Conservation (phyloP, 2,888 invertebrate genomes). For the Aricia artaxerxes region DNA sequence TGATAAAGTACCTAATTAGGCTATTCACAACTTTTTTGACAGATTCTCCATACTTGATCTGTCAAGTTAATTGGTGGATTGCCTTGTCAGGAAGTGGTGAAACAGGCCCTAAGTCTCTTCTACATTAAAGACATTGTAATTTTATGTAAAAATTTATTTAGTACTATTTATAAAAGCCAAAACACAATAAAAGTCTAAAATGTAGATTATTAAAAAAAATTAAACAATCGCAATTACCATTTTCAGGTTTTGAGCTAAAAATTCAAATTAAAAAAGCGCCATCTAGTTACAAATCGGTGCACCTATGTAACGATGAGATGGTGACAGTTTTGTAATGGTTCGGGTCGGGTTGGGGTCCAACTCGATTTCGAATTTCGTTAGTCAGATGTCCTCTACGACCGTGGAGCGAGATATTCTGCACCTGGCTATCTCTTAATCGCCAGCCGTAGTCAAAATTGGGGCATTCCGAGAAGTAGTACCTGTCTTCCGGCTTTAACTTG, state of each 20-base stretch:
- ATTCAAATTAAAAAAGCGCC: conserved; percentile 32
- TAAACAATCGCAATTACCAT: too few species aligned
- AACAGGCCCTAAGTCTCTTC: too few species aligned
- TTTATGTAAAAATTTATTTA: too few species aligned
- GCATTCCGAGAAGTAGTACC: conserved; percentile 55
- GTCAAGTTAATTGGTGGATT: too few species aligned
- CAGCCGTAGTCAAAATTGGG: conserved; percentile 55
- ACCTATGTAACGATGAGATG: conserved; percentile 39
- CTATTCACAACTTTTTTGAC: too few species aligned
- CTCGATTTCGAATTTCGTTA: conserved; percentile 48
- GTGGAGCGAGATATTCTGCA: conserved; percentile 44
- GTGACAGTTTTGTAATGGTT: conserved; percentile 50
- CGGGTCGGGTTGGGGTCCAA: conserved; percentile 56
- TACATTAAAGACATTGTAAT: too few species aligned
- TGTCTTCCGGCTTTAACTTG: conserved; percentile 51
- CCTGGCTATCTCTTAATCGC: conserved; percentile 51
- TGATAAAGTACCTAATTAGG: too few species aligned
- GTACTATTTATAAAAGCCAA: too few species aligned
- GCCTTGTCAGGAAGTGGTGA: too few species aligned
- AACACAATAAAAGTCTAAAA: too few species aligned
- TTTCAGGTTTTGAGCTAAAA: neutral
- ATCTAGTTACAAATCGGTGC: conserved; percentile 43
- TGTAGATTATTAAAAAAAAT: too few species aligned
- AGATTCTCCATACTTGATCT: too few species aligned
- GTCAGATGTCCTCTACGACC: conserved; percentile 54